These are phyloP conservation scores for Rachycentron canadum DNA, from an alignment of 2,797 vertebrate genomes.

Conservation along the genomic window DNA sequence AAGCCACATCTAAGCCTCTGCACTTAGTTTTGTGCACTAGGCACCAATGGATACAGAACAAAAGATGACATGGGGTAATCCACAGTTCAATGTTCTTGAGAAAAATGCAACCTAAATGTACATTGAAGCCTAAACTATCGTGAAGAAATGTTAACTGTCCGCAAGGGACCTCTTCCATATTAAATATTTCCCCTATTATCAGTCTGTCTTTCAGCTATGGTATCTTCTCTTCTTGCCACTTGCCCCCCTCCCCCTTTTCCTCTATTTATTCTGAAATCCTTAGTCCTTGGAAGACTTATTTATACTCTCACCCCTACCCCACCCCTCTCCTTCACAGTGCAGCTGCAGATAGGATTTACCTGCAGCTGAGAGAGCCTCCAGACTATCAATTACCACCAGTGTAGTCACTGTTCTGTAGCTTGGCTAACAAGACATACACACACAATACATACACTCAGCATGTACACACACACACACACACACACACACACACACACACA, in stretches of 20 bases:
- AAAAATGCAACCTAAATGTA: slow-evolving; percentile 36
- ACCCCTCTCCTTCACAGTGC: slow-evolving; percentile 56
- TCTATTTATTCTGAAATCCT: slow-evolving; percentile 75
- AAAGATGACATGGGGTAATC: slow-evolving; percentile 44
- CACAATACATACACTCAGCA: slow-evolving; percentile 35
- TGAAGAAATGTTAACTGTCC: slow-evolving; percentile 34
- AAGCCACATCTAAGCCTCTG: slow-evolving; percentile 47
- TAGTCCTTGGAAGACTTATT: slow-evolving; percentile 77
- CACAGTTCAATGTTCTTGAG: slow-evolving; percentile 16
- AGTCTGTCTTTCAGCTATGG: slow-evolving; percentile 37
- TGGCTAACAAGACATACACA: slow-evolving; percentile 67
- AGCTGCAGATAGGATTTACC: slow-evolving; percentile 84
- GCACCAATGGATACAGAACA: slow-evolving; percentile 42
- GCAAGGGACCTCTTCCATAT: slow-evolving; percentile 25
- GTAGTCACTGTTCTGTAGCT: slow-evolving; percentile 80
- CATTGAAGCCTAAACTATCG: slow-evolving; percentile 39
- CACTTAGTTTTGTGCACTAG: slow-evolving; percentile 36
- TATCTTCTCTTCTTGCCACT: slow-evolving; percentile 27
- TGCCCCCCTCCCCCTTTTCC: slow-evolving; percentile 7
- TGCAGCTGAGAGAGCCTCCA: slow-evolving; percentile 84
- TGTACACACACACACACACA: slow-evolving; percentile 23
- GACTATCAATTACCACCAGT: slow-evolving; percentile 84
- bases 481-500: slow-evolving; percentile 35
- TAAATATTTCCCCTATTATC: slow-evolving; percentile 47
- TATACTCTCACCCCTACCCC: slow-evolving; percentile 54